Evolutionary conservation across 2,888 invertebrate genomes (phyloP).

Genomic region (Selenia dentaria): DNA sequence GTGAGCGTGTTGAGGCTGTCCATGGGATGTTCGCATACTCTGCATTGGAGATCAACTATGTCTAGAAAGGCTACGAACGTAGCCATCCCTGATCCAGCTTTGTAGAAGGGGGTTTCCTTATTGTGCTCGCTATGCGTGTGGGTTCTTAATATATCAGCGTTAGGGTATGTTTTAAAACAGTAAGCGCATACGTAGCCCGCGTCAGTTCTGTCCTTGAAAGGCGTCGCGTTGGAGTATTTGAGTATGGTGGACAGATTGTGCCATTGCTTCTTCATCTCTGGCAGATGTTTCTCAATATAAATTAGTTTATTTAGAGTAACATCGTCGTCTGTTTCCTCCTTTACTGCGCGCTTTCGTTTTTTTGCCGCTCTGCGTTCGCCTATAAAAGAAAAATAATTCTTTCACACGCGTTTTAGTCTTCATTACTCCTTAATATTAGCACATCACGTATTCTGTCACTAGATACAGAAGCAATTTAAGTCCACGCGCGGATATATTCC

Average conservation of each 20-base stretch:
- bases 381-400: constrained; percentile 79
- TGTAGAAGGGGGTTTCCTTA: constrained; percentile 68
- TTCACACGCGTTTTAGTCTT: constrained; percentile 62
- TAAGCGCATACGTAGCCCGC: constrained; percentile 76
- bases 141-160: constrained; percentile 43
- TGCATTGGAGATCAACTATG: constrained; percentile 71
- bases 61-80: constrained; percentile 73
- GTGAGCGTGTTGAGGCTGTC: constrained; percentile 54
- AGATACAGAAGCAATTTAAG: not conserved
- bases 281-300: constrained; percentile 40
- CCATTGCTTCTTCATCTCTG: constrained; percentile 71
- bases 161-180: constrained; percentile 69
- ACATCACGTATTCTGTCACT: constrained; percentile 16
- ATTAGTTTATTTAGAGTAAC: constrained; percentile 44
- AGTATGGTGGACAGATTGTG: constrained; percentile 71
- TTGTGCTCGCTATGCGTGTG: constrained; percentile 67
- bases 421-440: constrained; percentile 28
- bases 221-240: constrained; percentile 70
- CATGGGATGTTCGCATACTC: constrained; percentile 57
- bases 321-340: constrained; percentile 52
- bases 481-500: not conserved
- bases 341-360: constrained; percentile 62
- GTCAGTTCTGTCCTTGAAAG: constrained; percentile 64
- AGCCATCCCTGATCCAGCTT: constrained; percentile 66
- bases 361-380: constrained; percentile 69